A percentile compares a stretch with the other conserved stretches of the same genome.
Conservation (phyloP, 2,888 invertebrate genomes). For the Eristalinus sepulchralis region DNA sequence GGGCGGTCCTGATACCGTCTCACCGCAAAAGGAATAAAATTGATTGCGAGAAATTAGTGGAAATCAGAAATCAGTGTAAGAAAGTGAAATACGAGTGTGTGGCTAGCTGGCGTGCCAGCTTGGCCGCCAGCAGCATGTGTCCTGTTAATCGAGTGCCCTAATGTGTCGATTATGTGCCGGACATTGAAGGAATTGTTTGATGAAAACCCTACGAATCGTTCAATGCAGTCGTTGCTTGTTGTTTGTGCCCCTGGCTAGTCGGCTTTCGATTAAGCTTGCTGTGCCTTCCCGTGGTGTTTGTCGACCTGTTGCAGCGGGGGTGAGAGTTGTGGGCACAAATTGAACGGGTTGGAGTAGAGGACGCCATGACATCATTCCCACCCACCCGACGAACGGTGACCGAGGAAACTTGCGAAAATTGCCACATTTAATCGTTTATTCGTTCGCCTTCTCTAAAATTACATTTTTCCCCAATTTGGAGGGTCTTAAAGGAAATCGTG, state of each 20-base stretch:
- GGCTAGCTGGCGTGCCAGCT: not conserved
- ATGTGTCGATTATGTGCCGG: constrained; percentile 18
- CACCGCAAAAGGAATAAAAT: constrained; percentile 16
- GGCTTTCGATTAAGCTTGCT: constrained; percentile 19
- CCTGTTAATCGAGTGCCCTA: constrained; percentile 20
- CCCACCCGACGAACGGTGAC: not conserved
- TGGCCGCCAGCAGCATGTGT: constrained; percentile 1
- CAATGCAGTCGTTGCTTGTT: constrained; percentile 33
- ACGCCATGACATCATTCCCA: not conserved
- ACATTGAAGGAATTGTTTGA: constrained; percentile 20
- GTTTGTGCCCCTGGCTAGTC: not conserved
- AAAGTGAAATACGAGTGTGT: constrained; percentile 15
- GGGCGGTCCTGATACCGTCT: not conserved
- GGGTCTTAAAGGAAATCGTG: constrained; percentile 6
- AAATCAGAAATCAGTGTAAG: constrained; percentile 38
- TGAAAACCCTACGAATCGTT: constrained; percentile 40
- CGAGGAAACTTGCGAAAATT: not conserved
- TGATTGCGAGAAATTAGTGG: constrained; percentile 28
- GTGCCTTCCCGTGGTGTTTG: not conserved
- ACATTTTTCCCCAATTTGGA: constrained; percentile 22
- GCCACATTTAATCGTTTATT: constrained; percentile 9
- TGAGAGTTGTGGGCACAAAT: constrained; percentile 13
- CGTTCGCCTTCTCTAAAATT: constrained; percentile 9
- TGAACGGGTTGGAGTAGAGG: constrained; percentile 18
- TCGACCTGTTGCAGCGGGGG: constrained; percentile 56